Evolutionary conservation across 2,113 vertebrate species (phyloP).

Genomic region (Pyrgilauda ruficollis): DNA sequence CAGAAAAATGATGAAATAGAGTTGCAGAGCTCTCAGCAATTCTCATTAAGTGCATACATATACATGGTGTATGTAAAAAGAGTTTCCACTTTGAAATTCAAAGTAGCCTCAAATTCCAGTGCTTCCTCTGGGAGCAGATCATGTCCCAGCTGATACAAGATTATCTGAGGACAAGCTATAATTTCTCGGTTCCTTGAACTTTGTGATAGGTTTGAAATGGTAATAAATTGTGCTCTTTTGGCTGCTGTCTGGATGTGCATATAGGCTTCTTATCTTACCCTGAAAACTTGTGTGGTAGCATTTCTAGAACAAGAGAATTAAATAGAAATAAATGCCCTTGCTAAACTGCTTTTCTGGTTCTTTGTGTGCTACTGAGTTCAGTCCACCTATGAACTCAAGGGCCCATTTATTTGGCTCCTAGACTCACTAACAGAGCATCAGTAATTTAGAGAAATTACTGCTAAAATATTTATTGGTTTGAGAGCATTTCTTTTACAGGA

Average conservation of each 20-base stretch:
- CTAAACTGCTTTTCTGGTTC: neutral
- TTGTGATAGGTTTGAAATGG: slow-evolving; percentile 34
- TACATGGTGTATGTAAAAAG: neutral
- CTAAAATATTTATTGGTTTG: neutral
- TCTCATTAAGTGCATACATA: neutral
- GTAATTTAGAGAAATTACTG: neutral
- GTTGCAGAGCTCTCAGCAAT: neutral
- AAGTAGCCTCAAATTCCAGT: neutral
- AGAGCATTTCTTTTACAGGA: neutral
- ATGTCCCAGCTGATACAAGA: neutral
- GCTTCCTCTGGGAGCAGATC: slow-evolving; percentile 1
- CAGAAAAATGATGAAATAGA: neutral
- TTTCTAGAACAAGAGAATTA: slow-evolving; percentile 1
- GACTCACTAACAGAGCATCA: neutral
- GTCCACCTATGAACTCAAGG: neutral
- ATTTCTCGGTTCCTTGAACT: slow-evolving; percentile 36
- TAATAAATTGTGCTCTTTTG: slow-evolving; percentile 7
- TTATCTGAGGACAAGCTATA: slow-evolving; percentile 42
- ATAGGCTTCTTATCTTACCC: neutral
- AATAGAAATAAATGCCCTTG: slow-evolving; percentile 3
- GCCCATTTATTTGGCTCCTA: neutral
- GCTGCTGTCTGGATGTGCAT: neutral
- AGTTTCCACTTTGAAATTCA: slow-evolving; percentile 31
- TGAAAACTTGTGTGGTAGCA: neutral
- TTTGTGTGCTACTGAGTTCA: neutral